phyloP scores from a whole-genome alignment of 2,113 vertebrate genomes.

The Oryzias curvinotus region DNA sequence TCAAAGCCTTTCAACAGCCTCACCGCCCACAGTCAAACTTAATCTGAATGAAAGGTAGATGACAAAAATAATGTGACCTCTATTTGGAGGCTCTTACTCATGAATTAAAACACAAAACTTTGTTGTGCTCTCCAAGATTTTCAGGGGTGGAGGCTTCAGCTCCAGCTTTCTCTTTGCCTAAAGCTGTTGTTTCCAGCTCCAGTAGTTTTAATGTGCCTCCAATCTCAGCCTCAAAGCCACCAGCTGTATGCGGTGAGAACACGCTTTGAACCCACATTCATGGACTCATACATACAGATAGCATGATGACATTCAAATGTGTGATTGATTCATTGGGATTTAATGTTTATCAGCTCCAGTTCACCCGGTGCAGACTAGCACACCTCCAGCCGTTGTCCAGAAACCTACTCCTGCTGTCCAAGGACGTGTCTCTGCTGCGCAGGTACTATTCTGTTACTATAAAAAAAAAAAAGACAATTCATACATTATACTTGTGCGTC shows the following conservation, averaged over 20 bases:
- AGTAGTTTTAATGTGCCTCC: conserved; percentile 52
- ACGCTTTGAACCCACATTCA: neutral
- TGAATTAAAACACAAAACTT: neutral
- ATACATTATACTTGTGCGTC: neutral
- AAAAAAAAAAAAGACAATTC: neutral
- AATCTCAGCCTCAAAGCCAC: conserved; percentile 33
- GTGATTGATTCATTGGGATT: neutral
- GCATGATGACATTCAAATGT: neutral
- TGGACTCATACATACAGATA: neutral
- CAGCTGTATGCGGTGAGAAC: conserved; percentile 57
- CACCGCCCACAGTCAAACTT: conserved; percentile 77
- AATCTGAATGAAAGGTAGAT: conserved; percentile 90
- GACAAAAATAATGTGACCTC: neutral
- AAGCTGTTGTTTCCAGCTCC: conserved; percentile 59
- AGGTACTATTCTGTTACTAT: conserved; percentile 69
- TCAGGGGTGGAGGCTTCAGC: conserved; percentile 62
- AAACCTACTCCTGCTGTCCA: conserved; percentile 74
- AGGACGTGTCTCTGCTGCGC: conserved; percentile 69
- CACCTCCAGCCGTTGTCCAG: conserved; percentile 68
- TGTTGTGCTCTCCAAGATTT: conserved; percentile 73
- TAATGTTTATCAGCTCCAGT: conserved; percentile 50
- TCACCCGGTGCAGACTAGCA: conserved; percentile 67
- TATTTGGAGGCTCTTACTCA: neutral
- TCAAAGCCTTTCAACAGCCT: conserved; percentile 54
- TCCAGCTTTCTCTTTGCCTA: conserved; percentile 77